Conservation (phyloP, 1,140 invertebrate species). For the Hycleus cichorii region DNA sequence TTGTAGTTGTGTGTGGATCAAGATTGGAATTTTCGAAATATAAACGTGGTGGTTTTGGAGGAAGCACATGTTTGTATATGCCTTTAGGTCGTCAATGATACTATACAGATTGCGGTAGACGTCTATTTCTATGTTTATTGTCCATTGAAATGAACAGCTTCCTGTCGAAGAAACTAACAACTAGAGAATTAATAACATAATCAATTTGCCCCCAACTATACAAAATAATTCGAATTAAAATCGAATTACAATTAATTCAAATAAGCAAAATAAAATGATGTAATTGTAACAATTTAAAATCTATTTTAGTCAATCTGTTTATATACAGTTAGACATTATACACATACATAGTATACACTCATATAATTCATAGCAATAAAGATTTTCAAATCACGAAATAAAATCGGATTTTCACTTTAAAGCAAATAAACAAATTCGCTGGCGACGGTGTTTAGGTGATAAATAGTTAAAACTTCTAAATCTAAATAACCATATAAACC, state of each 20-base stretch:
- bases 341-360: no score
- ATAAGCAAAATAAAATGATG: neutral
- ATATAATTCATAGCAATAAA: no score
- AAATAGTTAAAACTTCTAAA: conserved; percentile 7
- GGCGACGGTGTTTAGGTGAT: conserved; percentile 2
- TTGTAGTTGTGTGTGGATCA: no score
- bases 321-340: no score
- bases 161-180: neutral
- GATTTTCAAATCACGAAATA: neutral
- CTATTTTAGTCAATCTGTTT: no score
- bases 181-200: no score
- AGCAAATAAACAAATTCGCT: conserved; percentile 6
- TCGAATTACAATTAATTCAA: no score
- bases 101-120: conserved; percentile 1
- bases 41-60: neutral
- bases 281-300: neutral
- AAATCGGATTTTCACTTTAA: conserved; percentile 5
- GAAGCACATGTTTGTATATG: conserved; percentile 11
- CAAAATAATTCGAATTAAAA: no score
- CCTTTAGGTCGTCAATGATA: conserved; percentile 7
- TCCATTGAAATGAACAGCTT: neutral
- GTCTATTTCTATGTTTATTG: neutral
- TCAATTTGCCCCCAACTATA: no score
- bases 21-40: no score
- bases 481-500: conserved; percentile 12